Percentiles rank a stretch among this genome's conserved stretches.
Evolutionary conservation across 1,140 invertebrate genomes (phyloP).

Genomic region (Drosophila ercepeae): DNA sequence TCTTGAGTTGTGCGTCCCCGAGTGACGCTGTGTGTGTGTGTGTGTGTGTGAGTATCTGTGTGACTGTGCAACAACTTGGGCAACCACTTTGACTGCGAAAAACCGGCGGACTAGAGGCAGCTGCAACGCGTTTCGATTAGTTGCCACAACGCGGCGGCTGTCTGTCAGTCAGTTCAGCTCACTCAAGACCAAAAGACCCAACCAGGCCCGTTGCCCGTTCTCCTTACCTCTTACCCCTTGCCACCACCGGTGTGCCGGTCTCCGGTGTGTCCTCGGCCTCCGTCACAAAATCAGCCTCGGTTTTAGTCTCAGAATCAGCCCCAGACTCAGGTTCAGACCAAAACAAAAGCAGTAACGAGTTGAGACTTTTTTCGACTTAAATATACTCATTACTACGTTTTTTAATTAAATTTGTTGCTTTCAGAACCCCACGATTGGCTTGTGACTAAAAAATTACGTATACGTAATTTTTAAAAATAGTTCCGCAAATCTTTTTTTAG

Average conservation of each 20-base stretch:
- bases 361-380: conserved; percentile 4
- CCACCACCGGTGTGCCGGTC: background rate
- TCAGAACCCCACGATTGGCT: no score
- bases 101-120: conserved; percentile 53
- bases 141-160: conserved; percentile 57
- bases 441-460: no score
- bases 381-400: conserved; percentile 18
- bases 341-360: background rate
- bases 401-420: background rate
- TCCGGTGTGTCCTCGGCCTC: conserved; percentile 5
- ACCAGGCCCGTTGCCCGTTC: conserved; percentile 18
- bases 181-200: conserved; percentile 40
- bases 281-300: conserved; percentile 12
- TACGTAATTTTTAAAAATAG: no score
- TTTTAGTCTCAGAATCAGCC: conserved; percentile 21
- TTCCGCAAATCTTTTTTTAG: no score
- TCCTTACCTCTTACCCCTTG: conserved; percentile 1
- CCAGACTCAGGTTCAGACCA: conserved; percentile 8
- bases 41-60: conserved; percentile 5
- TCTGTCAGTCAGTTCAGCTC: conserved; percentile 49
- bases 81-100: conserved; percentile 67
- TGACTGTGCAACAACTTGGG: conserved; percentile 70
- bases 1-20: conserved; percentile 13
- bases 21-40: background rate
- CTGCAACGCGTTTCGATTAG: conserved; percentile 81